phyloP scores from a whole-genome alignment of 2,888 invertebrate species.

The Calliopum simillimum region DNA sequence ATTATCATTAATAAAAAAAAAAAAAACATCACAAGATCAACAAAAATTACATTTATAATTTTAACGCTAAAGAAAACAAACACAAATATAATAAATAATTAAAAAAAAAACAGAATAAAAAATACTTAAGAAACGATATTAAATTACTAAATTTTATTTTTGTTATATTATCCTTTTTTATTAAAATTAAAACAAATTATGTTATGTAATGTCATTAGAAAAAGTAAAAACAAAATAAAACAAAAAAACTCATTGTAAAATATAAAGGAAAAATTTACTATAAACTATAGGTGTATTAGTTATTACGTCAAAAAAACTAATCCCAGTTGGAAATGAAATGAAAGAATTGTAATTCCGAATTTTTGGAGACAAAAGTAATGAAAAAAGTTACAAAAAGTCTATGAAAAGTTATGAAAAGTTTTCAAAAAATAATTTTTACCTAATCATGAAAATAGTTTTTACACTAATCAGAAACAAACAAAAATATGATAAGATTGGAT shows the following conservation, averaged over 20 bases:
- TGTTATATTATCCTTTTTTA: not conserved
- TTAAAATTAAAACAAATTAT: not conserved
- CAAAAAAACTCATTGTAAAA: slow-evolving; percentile 1
- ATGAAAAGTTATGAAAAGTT: too few relatives aligned
- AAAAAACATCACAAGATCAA: not conserved
- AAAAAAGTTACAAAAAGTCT: too few relatives aligned
- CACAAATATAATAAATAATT: not conserved
- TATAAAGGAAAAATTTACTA: not conserved
- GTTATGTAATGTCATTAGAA: not conserved
- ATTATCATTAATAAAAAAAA: not conserved
- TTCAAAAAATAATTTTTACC: too few relatives aligned
- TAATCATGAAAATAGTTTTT: too few relatives aligned
- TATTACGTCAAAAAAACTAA: too few relatives aligned
- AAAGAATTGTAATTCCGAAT: too few relatives aligned
- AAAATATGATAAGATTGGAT: too few relatives aligned
- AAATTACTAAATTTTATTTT: slow-evolving; percentile 22
- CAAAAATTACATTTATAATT: not conserved
- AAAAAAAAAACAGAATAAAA: slow-evolving; percentile 33
- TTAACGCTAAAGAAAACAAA: not conserved
- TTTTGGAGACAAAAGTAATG: too few relatives aligned
- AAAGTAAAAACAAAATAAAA: too few relatives aligned
- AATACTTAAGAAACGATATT: slow-evolving; percentile 50
- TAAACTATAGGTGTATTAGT: slow-evolving; percentile 16
- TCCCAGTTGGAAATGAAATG: too few relatives aligned
- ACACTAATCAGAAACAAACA: too few relatives aligned